phyloP scores from a whole-genome alignment of 2,888 invertebrate species.

The Diachrysia chrysitis region DNA sequence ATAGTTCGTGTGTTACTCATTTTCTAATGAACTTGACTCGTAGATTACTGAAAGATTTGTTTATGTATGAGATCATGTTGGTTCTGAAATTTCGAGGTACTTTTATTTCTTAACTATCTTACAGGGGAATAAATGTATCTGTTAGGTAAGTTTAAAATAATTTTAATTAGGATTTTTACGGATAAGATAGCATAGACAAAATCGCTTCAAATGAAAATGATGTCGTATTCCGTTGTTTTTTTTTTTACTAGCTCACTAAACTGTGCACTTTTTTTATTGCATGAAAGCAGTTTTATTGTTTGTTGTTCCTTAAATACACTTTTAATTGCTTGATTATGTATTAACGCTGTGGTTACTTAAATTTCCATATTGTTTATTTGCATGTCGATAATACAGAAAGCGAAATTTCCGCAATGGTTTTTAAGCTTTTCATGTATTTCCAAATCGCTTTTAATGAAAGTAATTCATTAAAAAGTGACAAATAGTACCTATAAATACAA shows the following conservation, averaged over 20 bases:
- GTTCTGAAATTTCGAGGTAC: not conserved
- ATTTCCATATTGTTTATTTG: constrained; percentile 2
- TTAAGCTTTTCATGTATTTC: not conserved
- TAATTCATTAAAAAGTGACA: too few relatives aligned
- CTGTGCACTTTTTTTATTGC: not conserved
- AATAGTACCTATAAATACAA: not conserved
- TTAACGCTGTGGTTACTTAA: not conserved
- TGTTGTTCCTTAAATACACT: not conserved
- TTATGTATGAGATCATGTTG: not conserved
- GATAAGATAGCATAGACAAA: too few relatives aligned
- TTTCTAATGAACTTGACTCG: not conserved
- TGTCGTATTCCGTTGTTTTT: not conserved
- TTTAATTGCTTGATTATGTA: not conserved
- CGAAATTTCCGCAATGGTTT: not conserved
- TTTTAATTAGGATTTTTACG: not conserved
- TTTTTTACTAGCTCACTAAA: not conserved
- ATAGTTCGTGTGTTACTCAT: not conserved
- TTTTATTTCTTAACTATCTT: not conserved
- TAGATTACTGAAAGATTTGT: not conserved
- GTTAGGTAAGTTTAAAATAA: not conserved
- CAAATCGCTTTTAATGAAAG: not conserved
- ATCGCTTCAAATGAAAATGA: not conserved
- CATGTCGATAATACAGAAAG: not conserved
- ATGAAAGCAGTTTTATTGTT: not conserved
- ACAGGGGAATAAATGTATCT: not conserved